Conservation (phyloP, 2,888 invertebrate species). For the Aphodius granarius region DNA sequence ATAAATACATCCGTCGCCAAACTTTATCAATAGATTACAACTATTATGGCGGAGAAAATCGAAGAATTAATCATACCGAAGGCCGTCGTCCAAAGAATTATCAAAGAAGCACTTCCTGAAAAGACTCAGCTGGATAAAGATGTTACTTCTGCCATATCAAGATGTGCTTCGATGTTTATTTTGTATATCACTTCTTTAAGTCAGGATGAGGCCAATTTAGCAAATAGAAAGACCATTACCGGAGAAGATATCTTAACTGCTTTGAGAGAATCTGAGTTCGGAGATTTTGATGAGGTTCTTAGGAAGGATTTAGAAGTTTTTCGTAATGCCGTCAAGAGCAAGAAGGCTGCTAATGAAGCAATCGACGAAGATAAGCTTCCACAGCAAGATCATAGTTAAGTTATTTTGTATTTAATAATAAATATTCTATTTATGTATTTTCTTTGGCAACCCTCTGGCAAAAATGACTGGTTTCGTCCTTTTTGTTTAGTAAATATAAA, state of each 20-base stretch:
- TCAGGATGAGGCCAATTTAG: background rate
- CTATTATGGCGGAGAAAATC: background rate
- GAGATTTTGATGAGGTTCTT: background rate
- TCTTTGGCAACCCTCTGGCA: no score
- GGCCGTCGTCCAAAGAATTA: background rate
- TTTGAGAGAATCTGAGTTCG: background rate
- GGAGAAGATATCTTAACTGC: background rate
- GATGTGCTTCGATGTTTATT: constrained; percentile 6
- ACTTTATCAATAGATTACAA: background rate
- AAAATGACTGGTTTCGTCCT: no score
- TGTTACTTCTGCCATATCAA: background rate
- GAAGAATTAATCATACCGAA: background rate
- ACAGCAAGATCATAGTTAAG: background rate
- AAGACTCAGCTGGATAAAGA: background rate
- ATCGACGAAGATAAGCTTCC: background rate
- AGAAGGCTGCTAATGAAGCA: background rate
- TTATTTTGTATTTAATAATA: background rate
- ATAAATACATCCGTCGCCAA: no score
- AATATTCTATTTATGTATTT: background rate
- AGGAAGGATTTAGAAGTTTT: background rate
- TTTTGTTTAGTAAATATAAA: no score
- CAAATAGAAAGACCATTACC: background rate
- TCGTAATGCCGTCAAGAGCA: background rate
- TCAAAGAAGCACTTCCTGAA: background rate
- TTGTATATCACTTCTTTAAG: background rate